Conservation (phyloP, 2,888 invertebrate genomes). For the Drosophila birchii region DNA sequence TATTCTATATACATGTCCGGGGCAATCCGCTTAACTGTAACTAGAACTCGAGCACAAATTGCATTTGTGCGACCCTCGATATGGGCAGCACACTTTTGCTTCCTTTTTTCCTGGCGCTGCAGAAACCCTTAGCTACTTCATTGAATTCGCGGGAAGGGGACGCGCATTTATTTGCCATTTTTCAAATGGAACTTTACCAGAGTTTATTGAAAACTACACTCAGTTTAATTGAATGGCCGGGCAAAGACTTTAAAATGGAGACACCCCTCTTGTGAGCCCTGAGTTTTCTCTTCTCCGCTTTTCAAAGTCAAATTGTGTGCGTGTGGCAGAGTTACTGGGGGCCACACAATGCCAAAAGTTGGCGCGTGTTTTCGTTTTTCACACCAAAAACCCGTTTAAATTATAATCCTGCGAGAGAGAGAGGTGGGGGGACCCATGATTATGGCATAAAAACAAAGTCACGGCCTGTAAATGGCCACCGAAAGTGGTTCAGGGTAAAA, state of each 20-base stretch:
- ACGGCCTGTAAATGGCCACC: slow-evolving; percentile 41
- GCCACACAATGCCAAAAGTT: slow-evolving; percentile 61
- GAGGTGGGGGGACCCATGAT: not conserved
- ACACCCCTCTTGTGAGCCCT: slow-evolving; percentile 1
- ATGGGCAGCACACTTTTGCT: slow-evolving; percentile 9
- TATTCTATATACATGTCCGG: slow-evolving; percentile 55
- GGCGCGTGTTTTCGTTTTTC: slow-evolving; percentile 73
- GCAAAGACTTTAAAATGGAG: slow-evolving; percentile 56
- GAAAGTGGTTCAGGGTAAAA: slow-evolving; percentile 65
- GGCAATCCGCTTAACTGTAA: slow-evolving; percentile 75
- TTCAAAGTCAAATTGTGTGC: slow-evolving; percentile 70
- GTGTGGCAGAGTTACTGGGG: slow-evolving; percentile 60
- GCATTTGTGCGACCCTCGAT: slow-evolving; percentile 57
- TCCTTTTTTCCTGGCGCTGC: slow-evolving; percentile 17
- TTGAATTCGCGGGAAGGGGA: slow-evolving; percentile 41
- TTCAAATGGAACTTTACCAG: slow-evolving; percentile 58
- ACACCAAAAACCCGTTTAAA: slow-evolving; percentile 64
- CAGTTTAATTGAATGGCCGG: slow-evolving; percentile 74
- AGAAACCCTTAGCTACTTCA: slow-evolving; percentile 38
- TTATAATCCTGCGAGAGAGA: slow-evolving; percentile 56
- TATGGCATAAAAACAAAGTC: slow-evolving; percentile 36
- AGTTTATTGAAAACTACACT: slow-evolving; percentile 80
- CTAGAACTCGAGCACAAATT: slow-evolving; percentile 71
- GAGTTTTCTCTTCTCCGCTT: slow-evolving; percentile 18
- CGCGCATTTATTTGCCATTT: slow-evolving; percentile 72